Percentiles rank a stretch among this genome's conserved stretches.
Conservation (phyloP, 2,888 invertebrate genomes). For the Neuroscelio doddi region DNA sequence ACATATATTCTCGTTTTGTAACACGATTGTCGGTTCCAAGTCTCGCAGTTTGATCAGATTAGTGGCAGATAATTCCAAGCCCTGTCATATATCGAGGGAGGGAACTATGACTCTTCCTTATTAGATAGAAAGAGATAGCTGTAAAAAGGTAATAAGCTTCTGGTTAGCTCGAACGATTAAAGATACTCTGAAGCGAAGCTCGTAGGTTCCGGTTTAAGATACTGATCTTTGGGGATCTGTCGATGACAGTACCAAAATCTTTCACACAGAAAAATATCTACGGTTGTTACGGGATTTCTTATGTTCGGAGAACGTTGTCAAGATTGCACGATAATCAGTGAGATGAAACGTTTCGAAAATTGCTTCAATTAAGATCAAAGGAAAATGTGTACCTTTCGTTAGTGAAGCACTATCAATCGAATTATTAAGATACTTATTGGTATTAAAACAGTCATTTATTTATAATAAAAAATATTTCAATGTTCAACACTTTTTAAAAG, state of each 20-base stretch:
- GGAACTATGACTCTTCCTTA: slow-evolving; percentile 25
- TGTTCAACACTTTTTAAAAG: slow-evolving; percentile 8
- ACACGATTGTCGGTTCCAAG: slow-evolving; percentile 34
- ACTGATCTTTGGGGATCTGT: slow-evolving; percentile 27
- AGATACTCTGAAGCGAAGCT: slow-evolving; percentile 14
- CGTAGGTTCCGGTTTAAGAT: slow-evolving; percentile 20
- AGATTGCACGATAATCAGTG: slow-evolving; percentile 14
- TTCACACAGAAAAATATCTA: slow-evolving; percentile 18
- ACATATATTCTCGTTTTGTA: slow-evolving; percentile 24
- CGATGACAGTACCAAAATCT: slow-evolving; percentile 22
- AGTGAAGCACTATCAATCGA: too few relatives aligned
- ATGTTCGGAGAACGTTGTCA: slow-evolving; percentile 11
- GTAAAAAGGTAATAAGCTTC: slow-evolving; percentile 47
- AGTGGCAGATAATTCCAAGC: slow-evolving; percentile 30
- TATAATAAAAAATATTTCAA: too few relatives aligned
- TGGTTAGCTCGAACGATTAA: slow-evolving; percentile 46
- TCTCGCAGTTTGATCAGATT: slow-evolving; percentile 38
- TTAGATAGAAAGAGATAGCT: slow-evolving; percentile 31
- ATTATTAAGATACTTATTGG: too few relatives aligned
- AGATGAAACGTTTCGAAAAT: slow-evolving; percentile 13
- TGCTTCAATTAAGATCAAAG: slow-evolving; percentile 12
- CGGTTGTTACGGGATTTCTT: slow-evolving; percentile 1
- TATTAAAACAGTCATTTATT: too few relatives aligned
- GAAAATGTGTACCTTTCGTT: neutral
- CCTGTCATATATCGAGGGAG: slow-evolving; percentile 33